A percentile compares a stretch with the other conserved stretches of the same genome.
Conservation (phyloP, 1,140 invertebrate species). For the Palaemon carinicauda region DNA sequence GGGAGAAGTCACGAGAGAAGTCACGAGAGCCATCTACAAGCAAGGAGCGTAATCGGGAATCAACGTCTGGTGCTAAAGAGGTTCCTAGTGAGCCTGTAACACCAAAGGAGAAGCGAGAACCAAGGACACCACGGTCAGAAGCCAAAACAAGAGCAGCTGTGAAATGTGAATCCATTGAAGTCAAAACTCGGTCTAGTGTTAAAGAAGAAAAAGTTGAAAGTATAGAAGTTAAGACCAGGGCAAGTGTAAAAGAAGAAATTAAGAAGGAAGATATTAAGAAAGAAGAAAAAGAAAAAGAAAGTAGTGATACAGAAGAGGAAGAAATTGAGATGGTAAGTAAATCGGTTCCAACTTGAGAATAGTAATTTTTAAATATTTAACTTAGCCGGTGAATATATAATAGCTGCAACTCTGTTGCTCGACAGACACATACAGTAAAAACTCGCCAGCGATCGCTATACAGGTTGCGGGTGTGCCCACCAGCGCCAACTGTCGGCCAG, state of each 20-base stretch:
- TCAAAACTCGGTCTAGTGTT: constrained; percentile 31
- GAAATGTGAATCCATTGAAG: constrained; percentile 4
- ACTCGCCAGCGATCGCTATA: too few relatives aligned
- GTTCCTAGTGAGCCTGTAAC: background rate
- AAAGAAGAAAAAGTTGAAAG: constrained; percentile 20
- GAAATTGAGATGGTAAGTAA: constrained; percentile 37
- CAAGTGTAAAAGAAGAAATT: too few relatives aligned
- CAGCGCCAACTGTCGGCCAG: too few relatives aligned
- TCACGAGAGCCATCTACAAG: constrained; percentile 15
- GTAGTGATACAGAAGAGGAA: constrained; percentile 32
- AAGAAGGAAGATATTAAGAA: too few relatives aligned
- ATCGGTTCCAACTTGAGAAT: too few relatives aligned
- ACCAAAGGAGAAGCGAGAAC: constrained; percentile 33
- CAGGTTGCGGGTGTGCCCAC: too few relatives aligned
- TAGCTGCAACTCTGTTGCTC: too few relatives aligned
- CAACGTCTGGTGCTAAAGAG: background rate
- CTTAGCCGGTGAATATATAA: too few relatives aligned
- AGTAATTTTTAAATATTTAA: too few relatives aligned
- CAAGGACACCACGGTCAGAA: constrained; percentile 29
- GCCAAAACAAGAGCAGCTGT: constrained; percentile 26
- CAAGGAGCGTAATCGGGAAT: constrained; percentile 19
- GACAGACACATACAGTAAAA: too few relatives aligned
- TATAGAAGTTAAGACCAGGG: too few relatives aligned
- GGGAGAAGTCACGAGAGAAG: background rate
- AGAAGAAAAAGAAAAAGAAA: background rate